These are phyloP conservation scores for Salpingus planirostris DNA, from an alignment of 2,888 invertebrate species.

Conservation along the genomic window DNA sequence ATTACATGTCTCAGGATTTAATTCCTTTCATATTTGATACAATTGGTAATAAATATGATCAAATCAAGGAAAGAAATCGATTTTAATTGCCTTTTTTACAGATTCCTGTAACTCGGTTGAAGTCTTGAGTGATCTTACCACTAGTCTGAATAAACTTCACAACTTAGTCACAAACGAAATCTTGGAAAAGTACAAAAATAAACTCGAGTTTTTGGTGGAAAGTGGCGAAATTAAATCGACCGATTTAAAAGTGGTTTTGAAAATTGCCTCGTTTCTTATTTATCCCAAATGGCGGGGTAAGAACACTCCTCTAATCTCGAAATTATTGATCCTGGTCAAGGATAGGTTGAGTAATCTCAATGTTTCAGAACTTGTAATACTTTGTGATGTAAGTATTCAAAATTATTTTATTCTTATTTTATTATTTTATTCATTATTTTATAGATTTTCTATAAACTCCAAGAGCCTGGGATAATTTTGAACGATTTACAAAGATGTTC, in stretches of 20 bases:
- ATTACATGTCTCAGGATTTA: constrained; percentile 36
- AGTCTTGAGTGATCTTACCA: constrained; percentile 42
- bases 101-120: constrained; percentile 33
- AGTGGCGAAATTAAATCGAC: constrained; percentile 25
- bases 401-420: constrained; percentile 1
- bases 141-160: constrained; percentile 42
- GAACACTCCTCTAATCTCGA: constrained; percentile 34
- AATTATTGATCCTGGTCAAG: constrained; percentile 36
- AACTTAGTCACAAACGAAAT: constrained; percentile 36
- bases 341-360: no score
- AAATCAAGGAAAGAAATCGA: no score
- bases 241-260: constrained; percentile 28
- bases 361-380: constrained; percentile 1
- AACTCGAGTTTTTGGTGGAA: constrained; percentile 33
- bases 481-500: constrained; percentile 39
- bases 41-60: constrained; percentile 31
- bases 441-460: constrained; percentile 42
- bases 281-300: constrained; percentile 42
- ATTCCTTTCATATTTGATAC: constrained; percentile 36
- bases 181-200: constrained; percentile 35
- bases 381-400: constrained; percentile 1
- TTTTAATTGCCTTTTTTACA: constrained; percentile 21
- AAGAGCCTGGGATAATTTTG: constrained; percentile 45
- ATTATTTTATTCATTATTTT: constrained; percentile 8
- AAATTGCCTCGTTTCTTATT: constrained; percentile 40